A percentile compares a stretch with the other conserved stretches of the same genome.
phyloP scores from a whole-genome alignment of 2,888 invertebrate genomes.

The Marronus borbonicus region DNA sequence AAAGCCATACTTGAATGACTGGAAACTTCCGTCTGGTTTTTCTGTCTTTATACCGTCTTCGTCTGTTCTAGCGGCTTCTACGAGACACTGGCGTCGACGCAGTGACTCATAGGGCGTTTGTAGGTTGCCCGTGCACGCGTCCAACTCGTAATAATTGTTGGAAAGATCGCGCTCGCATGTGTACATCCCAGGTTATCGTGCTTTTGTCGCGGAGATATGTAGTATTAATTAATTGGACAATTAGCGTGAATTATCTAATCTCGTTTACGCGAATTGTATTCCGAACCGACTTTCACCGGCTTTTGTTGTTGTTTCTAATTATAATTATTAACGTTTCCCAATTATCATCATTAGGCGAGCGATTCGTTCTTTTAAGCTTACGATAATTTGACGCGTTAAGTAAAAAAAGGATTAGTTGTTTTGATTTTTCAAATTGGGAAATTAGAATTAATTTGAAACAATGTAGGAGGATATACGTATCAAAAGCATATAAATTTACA shows the following conservation, averaged over 20 bases:
- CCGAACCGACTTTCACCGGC: not conserved
- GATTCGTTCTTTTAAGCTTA: not conserved
- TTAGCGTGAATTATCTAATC: constrained; percentile 14
- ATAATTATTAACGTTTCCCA: not conserved
- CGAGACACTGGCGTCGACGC: not conserved
- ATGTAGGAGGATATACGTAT: too few species aligned
- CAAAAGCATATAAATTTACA: too few species aligned
- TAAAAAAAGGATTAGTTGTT: too few species aligned
- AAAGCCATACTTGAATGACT: constrained; percentile 6
- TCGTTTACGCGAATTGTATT: not conserved
- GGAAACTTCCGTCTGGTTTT: constrained; percentile 10
- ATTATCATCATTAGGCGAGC: not conserved
- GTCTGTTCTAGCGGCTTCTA: constrained; percentile 23
- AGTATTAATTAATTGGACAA: constrained; percentile 4
- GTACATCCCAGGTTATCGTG: not conserved
- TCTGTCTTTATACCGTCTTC: constrained; percentile 15
- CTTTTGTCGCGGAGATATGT: not conserved
- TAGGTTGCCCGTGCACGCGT: constrained; percentile 28
- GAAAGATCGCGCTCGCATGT: not conserved
- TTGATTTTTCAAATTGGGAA: too few species aligned
- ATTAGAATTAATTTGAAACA: too few species aligned
- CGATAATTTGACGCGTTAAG: not conserved
- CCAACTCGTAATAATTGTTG: not conserved
- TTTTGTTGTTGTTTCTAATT: not conserved
- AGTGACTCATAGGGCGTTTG: constrained; percentile 36